These are phyloP conservation scores for Sula dactylatra DNA, from an alignment of 2,113 vertebrate genomes.

Conservation along the genomic window DNA sequence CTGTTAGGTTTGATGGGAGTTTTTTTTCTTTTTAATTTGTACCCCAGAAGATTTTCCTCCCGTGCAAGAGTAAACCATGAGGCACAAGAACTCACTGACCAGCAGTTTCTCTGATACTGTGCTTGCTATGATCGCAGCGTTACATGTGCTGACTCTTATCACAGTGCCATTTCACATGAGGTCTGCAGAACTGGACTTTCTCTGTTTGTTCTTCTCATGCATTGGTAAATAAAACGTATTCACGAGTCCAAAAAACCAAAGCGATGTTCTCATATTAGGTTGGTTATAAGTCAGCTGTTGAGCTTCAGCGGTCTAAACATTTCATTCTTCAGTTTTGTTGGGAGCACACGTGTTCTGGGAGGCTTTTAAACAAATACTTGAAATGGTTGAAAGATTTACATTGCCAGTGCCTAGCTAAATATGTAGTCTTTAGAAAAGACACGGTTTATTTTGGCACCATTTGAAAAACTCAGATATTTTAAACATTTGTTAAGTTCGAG, in stretches of 20 bases:
- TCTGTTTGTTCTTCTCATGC: conserved; percentile 48
- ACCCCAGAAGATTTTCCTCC: not conserved
- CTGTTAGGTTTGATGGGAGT: not conserved
- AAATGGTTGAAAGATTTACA: conserved; percentile 83
- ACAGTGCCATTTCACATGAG: not conserved
- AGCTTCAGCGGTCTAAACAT: conserved; percentile 67
- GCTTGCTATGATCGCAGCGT: not conserved
- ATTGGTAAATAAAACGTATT: conserved; percentile 48
- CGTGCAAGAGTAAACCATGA: not conserved
- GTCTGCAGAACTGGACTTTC: conserved; percentile 32
- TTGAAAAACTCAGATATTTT: conserved; percentile 83
- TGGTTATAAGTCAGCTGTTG: conserved; percentile 69
- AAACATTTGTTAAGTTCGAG: conserved; percentile 84
- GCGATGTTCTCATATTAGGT: conserved; percentile 48
- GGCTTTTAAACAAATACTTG: conserved; percentile 82
- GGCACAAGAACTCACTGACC: not conserved
- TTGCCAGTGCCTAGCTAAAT: conserved; percentile 80
- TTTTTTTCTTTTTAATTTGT: not conserved
- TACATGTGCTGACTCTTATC: not conserved
- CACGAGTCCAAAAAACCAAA: conserved; percentile 14
- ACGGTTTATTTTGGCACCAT: conserved; percentile 82
- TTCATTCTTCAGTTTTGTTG: conserved; percentile 74
- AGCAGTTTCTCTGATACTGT: not conserved
- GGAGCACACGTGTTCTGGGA: conserved; percentile 74
- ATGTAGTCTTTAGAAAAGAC: conserved; percentile 82